phyloP scores from a whole-genome alignment of 1,140 invertebrate genomes.

The Drosophila subobscura region DNA sequence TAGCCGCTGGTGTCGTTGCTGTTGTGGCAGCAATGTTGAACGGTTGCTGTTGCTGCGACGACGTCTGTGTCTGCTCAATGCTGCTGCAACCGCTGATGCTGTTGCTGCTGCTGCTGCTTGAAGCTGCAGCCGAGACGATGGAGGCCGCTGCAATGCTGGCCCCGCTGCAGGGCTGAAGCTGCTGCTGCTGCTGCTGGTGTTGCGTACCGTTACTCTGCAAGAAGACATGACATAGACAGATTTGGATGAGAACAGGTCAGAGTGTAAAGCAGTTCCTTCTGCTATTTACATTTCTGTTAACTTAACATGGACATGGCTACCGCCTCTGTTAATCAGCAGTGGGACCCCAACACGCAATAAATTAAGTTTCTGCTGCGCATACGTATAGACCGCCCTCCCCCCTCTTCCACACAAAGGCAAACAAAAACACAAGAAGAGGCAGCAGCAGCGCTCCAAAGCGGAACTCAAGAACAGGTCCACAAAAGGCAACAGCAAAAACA shows the following conservation, averaged over 20 bases:
- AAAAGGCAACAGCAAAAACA: constrained; percentile 41
- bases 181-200: constrained; percentile 49
- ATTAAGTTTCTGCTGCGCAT: constrained; percentile 58
- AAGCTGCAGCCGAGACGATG: constrained; percentile 40
- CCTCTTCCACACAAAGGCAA: no score
- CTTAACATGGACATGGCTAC: not conserved
- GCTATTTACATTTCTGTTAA: no score
- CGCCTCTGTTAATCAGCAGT: constrained; percentile 3
- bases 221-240: constrained; percentile 11
- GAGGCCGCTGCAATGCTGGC: constrained; percentile 58
- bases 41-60: constrained; percentile 39
- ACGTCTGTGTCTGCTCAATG: constrained; percentile 18
- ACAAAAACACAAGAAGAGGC: constrained; percentile 18
- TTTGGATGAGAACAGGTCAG: not conserved
- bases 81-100: constrained; percentile 14
- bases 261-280: not conserved
- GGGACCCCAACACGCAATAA: constrained; percentile 59
- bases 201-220: constrained; percentile 80
- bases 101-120: constrained; percentile 18
- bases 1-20: constrained; percentile 53
- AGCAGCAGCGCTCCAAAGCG: constrained; percentile 36
- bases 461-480: constrained; percentile 59
- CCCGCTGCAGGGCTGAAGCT: constrained; percentile 53
- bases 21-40: constrained; percentile 47
- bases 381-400: constrained; percentile 26